These are phyloP conservation scores for Myodes glareolus DNA, from an alignment of 2,113 vertebrate species.

Conservation along the genomic window DNA sequence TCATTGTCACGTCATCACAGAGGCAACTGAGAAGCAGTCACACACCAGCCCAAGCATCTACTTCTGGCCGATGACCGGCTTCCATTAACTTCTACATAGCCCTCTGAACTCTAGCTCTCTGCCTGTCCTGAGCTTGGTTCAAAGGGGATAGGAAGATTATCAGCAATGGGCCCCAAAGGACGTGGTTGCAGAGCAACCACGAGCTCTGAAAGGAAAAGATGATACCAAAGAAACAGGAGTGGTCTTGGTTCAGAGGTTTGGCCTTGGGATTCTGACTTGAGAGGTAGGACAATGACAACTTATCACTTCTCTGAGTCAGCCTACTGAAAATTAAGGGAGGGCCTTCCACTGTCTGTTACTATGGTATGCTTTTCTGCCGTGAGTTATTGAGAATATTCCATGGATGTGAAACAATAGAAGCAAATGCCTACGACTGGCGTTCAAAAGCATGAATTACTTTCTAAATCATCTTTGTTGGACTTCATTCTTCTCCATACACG, in stretches of 20 bases:
- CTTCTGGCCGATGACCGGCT: background rate
- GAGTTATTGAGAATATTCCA: background rate
- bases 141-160: background rate
- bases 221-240: background rate
- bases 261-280: background rate
- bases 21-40: background rate
- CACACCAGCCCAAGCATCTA: background rate
- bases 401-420: background rate
- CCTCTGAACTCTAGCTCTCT: background rate
- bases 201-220: background rate
- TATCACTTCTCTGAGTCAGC: background rate
- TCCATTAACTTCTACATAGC: background rate
- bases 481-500: background rate
- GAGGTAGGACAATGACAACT: background rate
- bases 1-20: background rate
- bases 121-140: background rate
- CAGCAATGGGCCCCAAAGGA: background rate
- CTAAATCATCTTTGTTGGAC: background rate
- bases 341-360: background rate
- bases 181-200: background rate
- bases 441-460: background rate
- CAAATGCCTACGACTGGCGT: background rate
- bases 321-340: background rate
- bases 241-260: background rate
- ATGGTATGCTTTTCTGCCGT: background rate